Evolutionary conservation across 2,888 invertebrate genomes (phyloP).

Genomic region (Acanthoscelides obtectus): DNA sequence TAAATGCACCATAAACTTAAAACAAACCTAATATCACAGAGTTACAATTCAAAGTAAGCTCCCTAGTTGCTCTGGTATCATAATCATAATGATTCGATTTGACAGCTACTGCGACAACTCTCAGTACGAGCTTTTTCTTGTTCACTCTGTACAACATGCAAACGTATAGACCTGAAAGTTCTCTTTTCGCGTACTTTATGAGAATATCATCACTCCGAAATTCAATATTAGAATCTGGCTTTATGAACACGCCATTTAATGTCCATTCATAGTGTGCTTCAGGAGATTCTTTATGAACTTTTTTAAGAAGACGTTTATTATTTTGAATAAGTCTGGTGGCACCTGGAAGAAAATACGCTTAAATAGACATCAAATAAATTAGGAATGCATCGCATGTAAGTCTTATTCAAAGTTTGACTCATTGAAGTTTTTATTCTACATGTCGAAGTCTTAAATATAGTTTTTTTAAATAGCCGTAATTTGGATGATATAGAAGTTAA

Average conservation of each 20-base stretch:
- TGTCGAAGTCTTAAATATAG: too few relatives aligned
- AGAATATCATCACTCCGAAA: slow-evolving; percentile 43
- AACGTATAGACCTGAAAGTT: slow-evolving; percentile 51
- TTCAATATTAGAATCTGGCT: slow-evolving; percentile 34
- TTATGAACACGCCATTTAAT: slow-evolving; percentile 48
- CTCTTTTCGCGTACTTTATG: slow-evolving; percentile 37
- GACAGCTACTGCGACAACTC: slow-evolving; percentile 49
- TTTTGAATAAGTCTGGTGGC: slow-evolving; percentile 38
- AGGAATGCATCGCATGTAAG: neutral
- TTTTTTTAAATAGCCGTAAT: too few relatives aligned
- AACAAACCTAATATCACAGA: slow-evolving; percentile 39
- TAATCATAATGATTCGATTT: slow-evolving; percentile 34
- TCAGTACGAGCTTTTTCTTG: slow-evolving; percentile 45
- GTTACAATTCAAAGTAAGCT: slow-evolving; percentile 36
- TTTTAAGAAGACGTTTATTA: slow-evolving; percentile 43
- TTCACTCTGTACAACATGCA: slow-evolving; percentile 48
- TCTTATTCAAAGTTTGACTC: too few relatives aligned
- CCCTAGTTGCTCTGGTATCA: slow-evolving; percentile 44
- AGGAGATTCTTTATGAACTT: slow-evolving; percentile 47
- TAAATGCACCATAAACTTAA: neutral
- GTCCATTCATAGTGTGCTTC: slow-evolving; percentile 51
- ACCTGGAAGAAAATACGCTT: slow-evolving; percentile 23
- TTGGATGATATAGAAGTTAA: neutral
- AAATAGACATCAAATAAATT: neutral
- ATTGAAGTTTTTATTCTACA: too few relatives aligned